Conservation (phyloP, 2,888 invertebrate genomes). For the Beris chalybata region DNA sequence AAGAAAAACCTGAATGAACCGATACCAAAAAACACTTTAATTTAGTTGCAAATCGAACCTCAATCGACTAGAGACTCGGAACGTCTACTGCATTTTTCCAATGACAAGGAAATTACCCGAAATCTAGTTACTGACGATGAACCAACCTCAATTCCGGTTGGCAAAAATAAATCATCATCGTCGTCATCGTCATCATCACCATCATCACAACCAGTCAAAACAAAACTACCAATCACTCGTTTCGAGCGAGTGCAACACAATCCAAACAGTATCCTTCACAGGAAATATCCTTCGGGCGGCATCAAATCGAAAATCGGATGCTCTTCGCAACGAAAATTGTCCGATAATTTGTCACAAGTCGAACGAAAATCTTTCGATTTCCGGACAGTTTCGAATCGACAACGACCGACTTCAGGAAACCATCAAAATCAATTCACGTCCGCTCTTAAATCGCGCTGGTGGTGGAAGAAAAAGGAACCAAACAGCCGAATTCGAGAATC, state of each 20-base stretch:
- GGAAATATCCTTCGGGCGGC: conserved; percentile 20
- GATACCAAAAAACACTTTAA: conserved; percentile 31
- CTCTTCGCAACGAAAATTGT: conserved; percentile 2
- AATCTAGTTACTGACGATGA: conserved; percentile 19
- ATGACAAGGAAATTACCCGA: conserved; percentile 20
- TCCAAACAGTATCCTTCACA: conserved; percentile 23
- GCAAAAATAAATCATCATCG: conserved; percentile 6
- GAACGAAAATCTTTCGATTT: conserved; percentile 20
- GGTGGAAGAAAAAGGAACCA: too few relatives aligned
- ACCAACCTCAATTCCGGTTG: neutral
- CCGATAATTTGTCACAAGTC: conserved; percentile 30
- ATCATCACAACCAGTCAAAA: too few relatives aligned
- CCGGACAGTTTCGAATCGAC: conserved; percentile 13
- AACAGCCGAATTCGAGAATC: too few relatives aligned
- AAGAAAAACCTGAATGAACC: conserved; percentile 23
- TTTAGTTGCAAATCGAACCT: conserved; percentile 30
- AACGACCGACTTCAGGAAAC: neutral
- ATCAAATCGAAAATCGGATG: conserved; percentile 3
- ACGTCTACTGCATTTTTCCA: neutral
- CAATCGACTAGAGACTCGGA: conserved; percentile 22
- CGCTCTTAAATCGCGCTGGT: conserved; percentile 9
- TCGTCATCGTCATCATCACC: neutral
- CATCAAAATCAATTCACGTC: conserved; percentile 17
- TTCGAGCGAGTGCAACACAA: conserved; percentile 18
- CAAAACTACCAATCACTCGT: neutral